These are phyloP conservation scores for Rhyacophila evoluta DNA, from an alignment of 2,888 invertebrate species.

Conservation along the genomic window DNA sequence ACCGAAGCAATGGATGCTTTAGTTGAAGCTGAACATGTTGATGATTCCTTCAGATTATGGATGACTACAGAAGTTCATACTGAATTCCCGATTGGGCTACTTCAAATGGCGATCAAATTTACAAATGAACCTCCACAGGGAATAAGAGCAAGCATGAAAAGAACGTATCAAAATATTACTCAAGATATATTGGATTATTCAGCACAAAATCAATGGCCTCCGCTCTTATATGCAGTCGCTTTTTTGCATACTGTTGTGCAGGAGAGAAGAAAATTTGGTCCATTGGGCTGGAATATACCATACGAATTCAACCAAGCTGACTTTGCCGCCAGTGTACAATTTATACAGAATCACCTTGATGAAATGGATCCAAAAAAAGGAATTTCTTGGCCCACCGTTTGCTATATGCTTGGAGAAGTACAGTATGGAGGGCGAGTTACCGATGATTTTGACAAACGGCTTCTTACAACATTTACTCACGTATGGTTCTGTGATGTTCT, in stretches of 20 bases:
- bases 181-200: slow-evolving; percentile 95
- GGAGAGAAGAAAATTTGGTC: slow-evolving; percentile 95
- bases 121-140: slow-evolving; percentile 98
- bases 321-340: slow-evolving; percentile 94
- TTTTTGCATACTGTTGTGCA: slow-evolving; percentile 96
- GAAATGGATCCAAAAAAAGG: slow-evolving; percentile 98
- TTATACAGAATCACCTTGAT: slow-evolving; percentile 95
- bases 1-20: slow-evolving; percentile 92
- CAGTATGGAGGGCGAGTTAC: slow-evolving; percentile 92
- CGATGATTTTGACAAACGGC: slow-evolving; percentile 95
- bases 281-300: slow-evolving; percentile 96
- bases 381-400: slow-evolving; percentile 96
- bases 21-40: slow-evolving; percentile 84
- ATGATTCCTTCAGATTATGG: slow-evolving; percentile 91
- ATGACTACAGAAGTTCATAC: slow-evolving; percentile 94
- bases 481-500: slow-evolving; percentile 96
- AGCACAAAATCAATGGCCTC: slow-evolving; percentile 92
- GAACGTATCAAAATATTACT: slow-evolving; percentile 90
- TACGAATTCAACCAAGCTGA: slow-evolving; percentile 98
- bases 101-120: slow-evolving; percentile 95
- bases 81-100: slow-evolving; percentile 89
- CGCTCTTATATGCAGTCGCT: slow-evolving; percentile 91
- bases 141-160: slow-evolving; percentile 91
- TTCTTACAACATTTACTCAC: slow-evolving; percentile 92
- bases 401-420: slow-evolving; percentile 97